Percentiles rank a stretch among this genome's conserved stretches.
Conservation (phyloP, 2,797 vertebrate species). For the Galago senegalensis region DNA sequence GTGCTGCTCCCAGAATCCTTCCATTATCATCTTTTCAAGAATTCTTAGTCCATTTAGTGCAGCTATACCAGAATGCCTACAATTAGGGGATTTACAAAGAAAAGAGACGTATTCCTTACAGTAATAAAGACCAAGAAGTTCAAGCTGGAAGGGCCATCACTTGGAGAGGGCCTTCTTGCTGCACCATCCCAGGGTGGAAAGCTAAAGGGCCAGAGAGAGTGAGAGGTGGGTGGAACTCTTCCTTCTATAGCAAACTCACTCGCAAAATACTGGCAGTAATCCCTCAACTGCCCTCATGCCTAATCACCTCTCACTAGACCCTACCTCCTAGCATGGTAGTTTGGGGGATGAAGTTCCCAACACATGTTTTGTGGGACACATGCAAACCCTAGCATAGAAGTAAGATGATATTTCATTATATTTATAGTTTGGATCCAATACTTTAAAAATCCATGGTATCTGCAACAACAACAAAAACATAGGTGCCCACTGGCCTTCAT, state of each 20-base stretch:
- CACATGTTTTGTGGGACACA: background rate
- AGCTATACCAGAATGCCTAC: background rate
- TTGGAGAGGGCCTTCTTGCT: background rate
- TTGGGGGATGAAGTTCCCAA: background rate
- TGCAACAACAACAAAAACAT: background rate
- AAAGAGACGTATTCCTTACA: background rate
- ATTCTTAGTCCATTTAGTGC: background rate
- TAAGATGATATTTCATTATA: background rate
- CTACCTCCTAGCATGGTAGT: background rate
- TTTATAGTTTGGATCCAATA: background rate
- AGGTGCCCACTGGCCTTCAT: constrained; percentile 1
- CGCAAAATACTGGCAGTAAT: background rate
- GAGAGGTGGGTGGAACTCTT: accelerated
- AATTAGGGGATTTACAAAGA: background rate
- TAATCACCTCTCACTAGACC: background rate
- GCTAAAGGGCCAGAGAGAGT: background rate
- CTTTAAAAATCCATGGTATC: constrained; percentile 12
- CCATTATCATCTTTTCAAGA: background rate
- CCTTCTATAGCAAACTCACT: background rate
- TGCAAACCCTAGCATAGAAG: background rate
- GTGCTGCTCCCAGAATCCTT: background rate
- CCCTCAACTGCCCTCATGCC: background rate
- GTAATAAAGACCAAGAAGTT: background rate
- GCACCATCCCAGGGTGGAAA: background rate
- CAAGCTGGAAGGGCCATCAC: background rate